These are phyloP conservation scores for Drosophila ercepeae DNA, from an alignment of 1,140 invertebrate genomes.

Conservation along the genomic window DNA sequence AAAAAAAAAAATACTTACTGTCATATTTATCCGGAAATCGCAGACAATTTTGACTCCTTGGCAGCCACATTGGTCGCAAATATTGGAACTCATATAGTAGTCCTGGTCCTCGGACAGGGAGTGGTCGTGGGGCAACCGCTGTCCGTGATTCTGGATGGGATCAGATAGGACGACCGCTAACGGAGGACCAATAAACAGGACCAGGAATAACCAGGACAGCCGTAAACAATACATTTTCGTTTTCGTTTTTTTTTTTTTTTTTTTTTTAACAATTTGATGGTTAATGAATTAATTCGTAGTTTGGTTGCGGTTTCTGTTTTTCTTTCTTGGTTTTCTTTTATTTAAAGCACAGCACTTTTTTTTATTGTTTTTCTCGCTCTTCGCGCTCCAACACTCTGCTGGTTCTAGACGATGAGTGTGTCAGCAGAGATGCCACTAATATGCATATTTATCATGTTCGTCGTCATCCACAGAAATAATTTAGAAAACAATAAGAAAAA, in stretches of 20 bases:
- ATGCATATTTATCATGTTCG: slow-evolving; percentile 54
- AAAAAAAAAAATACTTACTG: too few relatives aligned
- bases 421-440: slow-evolving; percentile 53
- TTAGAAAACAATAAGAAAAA: slow-evolving; percentile 23
- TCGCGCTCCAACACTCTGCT: background rate
- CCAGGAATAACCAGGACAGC: too few relatives aligned
- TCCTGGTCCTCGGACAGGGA: slow-evolving; percentile 1
- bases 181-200: too few relatives aligned
- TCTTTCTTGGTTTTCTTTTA: background rate
- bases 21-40: slow-evolving; percentile 41
- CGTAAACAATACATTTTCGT: too few relatives aligned
- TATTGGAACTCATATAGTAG: background rate
- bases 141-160: background rate
- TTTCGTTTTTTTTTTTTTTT: background rate
- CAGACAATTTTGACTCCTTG: slow-evolving; percentile 10
- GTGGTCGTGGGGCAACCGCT: slow-evolving; percentile 2
- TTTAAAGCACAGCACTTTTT: background rate
- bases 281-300: background rate
- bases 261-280: slow-evolving; percentile 6
- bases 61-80: slow-evolving; percentile 50
- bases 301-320: background rate
- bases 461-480: slow-evolving; percentile 59
- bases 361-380: background rate
- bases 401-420: background rate
- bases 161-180: too few relatives aligned